Conservation (phyloP, 2,797 vertebrate species). For the Myiotriccus ornatus region DNA sequence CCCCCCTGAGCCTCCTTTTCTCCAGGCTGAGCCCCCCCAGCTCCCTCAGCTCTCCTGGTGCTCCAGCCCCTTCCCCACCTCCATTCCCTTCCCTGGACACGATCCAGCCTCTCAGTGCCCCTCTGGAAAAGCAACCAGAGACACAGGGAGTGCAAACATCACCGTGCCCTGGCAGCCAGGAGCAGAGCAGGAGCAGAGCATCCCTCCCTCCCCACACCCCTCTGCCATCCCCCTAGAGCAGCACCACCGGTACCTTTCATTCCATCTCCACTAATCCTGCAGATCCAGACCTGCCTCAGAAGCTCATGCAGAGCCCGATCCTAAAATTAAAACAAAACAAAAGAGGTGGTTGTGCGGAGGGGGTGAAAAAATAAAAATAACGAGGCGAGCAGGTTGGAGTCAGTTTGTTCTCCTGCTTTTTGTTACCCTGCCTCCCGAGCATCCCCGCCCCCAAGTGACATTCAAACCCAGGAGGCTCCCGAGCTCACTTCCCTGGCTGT, state of each 20-base stretch:
- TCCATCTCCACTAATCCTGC: not conserved
- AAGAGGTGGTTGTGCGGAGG: not conserved
- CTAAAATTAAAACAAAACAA: slow-evolving; percentile 40
- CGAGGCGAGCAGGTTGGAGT: not conserved
- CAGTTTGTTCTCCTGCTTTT: not conserved
- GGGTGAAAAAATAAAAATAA: too few species aligned
- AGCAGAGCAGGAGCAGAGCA: not conserved
- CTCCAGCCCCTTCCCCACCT: too few species aligned
- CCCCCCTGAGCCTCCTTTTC: not conserved
- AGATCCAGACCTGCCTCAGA: not conserved
- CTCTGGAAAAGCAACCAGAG: not conserved
- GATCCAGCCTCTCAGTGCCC: not conserved
- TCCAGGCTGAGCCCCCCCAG: not conserved
- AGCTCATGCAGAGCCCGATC: not conserved
- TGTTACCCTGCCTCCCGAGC: not conserved
- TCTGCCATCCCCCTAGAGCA: not conserved
- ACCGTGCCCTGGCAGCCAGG: not conserved
- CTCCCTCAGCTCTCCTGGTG: not conserved
- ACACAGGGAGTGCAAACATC: not conserved
- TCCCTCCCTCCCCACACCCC: not conserved
- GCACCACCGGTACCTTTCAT: not conserved
- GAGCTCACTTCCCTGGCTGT: not conserved
- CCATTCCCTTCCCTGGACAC: too few species aligned
- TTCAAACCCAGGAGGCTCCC: not conserved
- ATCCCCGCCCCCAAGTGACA: not conserved